A percentile compares a stretch with the other conserved stretches of the same genome.
phyloP scores from a whole-genome alignment of 2,113 vertebrate genomes.

The Bostrychus sinensis region DNA sequence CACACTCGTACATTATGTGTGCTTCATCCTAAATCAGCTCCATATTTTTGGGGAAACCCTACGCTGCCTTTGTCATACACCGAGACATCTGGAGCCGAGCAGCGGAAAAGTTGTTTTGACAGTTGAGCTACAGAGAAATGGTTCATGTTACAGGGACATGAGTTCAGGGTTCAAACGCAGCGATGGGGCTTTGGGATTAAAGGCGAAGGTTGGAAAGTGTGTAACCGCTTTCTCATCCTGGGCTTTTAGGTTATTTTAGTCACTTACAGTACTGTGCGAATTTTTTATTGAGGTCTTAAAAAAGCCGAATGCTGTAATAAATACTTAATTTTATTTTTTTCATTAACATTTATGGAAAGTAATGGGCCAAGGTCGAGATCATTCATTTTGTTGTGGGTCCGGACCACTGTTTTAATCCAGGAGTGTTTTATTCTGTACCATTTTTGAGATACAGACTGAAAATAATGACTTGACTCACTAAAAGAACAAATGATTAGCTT shows the following conservation, averaged over 20 bases:
- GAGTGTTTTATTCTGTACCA: no score
- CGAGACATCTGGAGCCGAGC: conserved; percentile 64
- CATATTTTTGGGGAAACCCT: conserved; percentile 31
- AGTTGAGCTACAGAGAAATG: conserved; percentile 56
- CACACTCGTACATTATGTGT: conserved; percentile 16
- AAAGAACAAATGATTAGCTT: no score
- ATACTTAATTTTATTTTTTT: no score
- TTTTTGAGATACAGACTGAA: no score
- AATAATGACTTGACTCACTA: no score
- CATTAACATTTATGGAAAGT: no score
- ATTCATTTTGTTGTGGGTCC: no score
- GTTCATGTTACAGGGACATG: conserved; percentile 40
- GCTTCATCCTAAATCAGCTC: conserved; percentile 51
- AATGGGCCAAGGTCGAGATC: no score
- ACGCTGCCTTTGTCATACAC: conserved; percentile 17
- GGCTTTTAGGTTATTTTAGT: not conserved
- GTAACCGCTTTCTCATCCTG: not conserved
- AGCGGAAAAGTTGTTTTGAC: conserved; percentile 65
- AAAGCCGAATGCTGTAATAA: no score
- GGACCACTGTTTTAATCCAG: no score
- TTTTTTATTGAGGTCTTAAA: no score
- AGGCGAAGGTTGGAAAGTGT: not conserved
- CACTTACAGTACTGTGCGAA: not conserved
- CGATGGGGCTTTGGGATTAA: conserved; percentile 13
- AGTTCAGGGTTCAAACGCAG: conserved; percentile 39